Conservation (phyloP, 2,113 vertebrate species). For the Pithys albifrons region DNA sequence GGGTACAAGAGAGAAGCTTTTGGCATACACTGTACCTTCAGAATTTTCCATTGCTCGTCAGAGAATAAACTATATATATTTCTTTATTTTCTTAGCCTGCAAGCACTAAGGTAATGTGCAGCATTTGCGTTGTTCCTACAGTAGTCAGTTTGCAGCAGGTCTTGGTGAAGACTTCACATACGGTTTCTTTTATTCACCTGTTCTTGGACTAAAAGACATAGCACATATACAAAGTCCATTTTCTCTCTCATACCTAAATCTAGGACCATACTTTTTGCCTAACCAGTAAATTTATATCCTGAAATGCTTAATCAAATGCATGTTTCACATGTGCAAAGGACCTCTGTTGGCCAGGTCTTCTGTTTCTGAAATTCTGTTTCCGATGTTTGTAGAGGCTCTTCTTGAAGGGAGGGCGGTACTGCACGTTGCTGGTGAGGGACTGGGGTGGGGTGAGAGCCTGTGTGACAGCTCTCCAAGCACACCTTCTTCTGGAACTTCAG, state of each 20-base stretch:
- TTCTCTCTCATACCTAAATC: neutral
- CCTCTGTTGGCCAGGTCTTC: neutral
- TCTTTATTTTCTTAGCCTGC: neutral
- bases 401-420: neutral
- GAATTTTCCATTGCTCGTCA: neutral
- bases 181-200: neutral
- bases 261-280: neutral
- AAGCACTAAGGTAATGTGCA: neutral
- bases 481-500: neutral
- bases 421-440: neutral
- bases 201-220: neutral
- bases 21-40: neutral
- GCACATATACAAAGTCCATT: neutral
- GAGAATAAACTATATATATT: neutral
- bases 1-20: neutral
- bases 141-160: neutral
- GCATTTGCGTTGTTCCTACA: neutral
- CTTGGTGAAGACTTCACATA: neutral
- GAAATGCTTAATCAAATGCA: neutral
- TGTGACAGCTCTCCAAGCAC: neutral
- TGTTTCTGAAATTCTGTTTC: neutral
- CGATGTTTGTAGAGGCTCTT: neutral
- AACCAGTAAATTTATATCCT: neutral
- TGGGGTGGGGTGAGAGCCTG: fast-evolving
- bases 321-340: neutral